A percentile compares a stretch with the other conserved stretches of the same genome.
These are phyloP conservation scores for Morpho deidamia DNA, from an alignment of 2,888 invertebrate species.

Conservation along the genomic window DNA sequence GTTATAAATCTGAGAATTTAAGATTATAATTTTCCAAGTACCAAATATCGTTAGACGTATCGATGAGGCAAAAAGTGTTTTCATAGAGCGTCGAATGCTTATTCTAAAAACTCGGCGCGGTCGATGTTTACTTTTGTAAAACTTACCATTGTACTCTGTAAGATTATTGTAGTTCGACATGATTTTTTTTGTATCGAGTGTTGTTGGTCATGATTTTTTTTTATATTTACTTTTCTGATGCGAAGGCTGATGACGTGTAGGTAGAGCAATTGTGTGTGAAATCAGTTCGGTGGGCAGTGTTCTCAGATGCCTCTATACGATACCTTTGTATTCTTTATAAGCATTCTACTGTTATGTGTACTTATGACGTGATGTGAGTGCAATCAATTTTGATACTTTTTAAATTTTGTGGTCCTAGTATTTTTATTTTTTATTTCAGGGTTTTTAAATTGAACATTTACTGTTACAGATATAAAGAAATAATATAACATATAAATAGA, in stretches of 20 bases:
- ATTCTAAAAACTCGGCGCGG: slow-evolving; percentile 40
- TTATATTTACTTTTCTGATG: slow-evolving; percentile 73
- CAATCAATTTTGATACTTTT: slow-evolving; percentile 44
- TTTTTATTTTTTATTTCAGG: too few species aligned
- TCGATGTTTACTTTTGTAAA: slow-evolving; percentile 63
- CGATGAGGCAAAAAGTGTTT: slow-evolving; percentile 22
- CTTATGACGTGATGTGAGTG: too few species aligned
- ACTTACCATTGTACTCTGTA: slow-evolving; percentile 55
- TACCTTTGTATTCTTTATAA: slow-evolving; percentile 41
- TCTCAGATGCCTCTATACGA: slow-evolving; percentile 48
- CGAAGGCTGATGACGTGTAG: slow-evolving; percentile 66
- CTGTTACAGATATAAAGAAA: too few species aligned
- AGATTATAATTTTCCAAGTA: slow-evolving; percentile 5
- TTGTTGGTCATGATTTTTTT: slow-evolving; percentile 68
- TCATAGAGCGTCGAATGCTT: slow-evolving; percentile 40
- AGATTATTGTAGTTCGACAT: slow-evolving; percentile 51
- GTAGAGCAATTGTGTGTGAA: slow-evolving; percentile 54
- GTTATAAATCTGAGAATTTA: slow-evolving; percentile 1
- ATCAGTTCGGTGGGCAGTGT: slow-evolving; percentile 53
- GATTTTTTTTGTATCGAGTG: slow-evolving; percentile 34
- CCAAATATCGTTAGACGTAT: slow-evolving; percentile 4
- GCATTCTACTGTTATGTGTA: slow-evolving; percentile 20
- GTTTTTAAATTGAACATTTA: too few species aligned
- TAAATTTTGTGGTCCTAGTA: not conserved
- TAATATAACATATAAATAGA: too few species aligned